Base-by-base conservation (phyloP, 2,113 vertebrate genomes). In the Rhinogobius similis region DNA sequence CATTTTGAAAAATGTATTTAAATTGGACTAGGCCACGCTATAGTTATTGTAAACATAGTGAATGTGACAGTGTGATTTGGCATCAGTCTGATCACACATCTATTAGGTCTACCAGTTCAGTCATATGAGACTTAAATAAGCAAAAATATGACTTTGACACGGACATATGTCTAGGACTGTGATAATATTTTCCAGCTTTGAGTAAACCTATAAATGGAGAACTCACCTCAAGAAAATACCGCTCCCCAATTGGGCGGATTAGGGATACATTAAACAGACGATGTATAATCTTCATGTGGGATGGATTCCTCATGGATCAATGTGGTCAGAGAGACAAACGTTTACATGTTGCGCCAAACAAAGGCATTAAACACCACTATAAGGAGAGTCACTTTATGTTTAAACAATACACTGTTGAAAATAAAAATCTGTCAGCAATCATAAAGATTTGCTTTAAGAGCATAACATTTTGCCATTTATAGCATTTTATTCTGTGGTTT, bases 141-240 rank as follows among this genome's bases (percentile, higher is more conserved):
- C 43, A 46, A 46, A 46, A 5, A 46, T 46, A 46, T 46, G n/a
- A 36, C 32, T 36, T 32, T 2, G 32, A 36, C 6, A 50, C 18
- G n/a, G 7, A n/a, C 0, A 50, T n/a, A 50, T n/a, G 46, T 50
- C 11, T 41, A 41, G 10, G 39, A 11, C 39, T 41, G n/a, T n/a
- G 44, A 6, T 20, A n/a, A 48, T 48, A 8, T 48, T 9, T 20
- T 48, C 44, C 44, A 48, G 44, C 44, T 48, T 48, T 48, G 44
- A 44, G 58, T 67, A 59, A 29, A 69, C 62, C 38, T 80, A 66
- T 70, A 59, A 70, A 41, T 53, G 56, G 62, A 76, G 76, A 61
- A 58, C 72, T 58, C 69, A 81, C 55, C 62, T 72, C 68, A 81
- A 71, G 24, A 71, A 36, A 68, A 70, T 27, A 41, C 26, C 52